A percentile compares a stretch with the other conserved stretches of the same genome.
phyloP scores from a whole-genome alignment of 1,140 invertebrate genomes.

The Philotrypesis tridentata region DNA sequence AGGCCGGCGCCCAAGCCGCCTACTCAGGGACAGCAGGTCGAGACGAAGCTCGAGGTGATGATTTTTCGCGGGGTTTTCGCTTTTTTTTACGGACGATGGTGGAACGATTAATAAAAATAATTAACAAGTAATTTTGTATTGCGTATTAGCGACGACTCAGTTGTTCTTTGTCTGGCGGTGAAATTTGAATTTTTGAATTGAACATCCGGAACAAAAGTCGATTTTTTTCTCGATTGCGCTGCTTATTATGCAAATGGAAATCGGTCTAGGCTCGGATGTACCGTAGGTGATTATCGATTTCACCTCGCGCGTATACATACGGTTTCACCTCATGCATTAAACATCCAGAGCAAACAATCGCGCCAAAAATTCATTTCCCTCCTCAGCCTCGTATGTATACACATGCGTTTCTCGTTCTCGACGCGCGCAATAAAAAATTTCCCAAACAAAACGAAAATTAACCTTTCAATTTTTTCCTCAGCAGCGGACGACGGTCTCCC shows the following conservation, averaged over 20 bases:
- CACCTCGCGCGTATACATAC: neutral
- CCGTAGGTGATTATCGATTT: neutral
- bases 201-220: neutral
- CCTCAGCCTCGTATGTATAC: neutral
- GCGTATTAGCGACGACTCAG: too few species aligned
- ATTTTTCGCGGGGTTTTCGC: neutral
- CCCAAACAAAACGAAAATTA: too few species aligned
- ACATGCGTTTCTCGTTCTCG: neutral
- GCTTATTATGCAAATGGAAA: neutral
- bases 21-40: constrained; percentile 27
- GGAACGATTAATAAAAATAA: too few species aligned
- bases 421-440: neutral
- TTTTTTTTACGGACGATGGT: neutral
- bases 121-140: too few species aligned
- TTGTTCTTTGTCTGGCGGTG: too few species aligned
- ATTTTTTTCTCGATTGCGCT: neutral
- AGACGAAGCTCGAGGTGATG: neutral
- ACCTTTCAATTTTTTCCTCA: neutral
- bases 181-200: too few species aligned
- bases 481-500: neutral
- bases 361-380: too few species aligned
- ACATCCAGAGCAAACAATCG: neutral
- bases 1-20: constrained; percentile 78
- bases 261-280: neutral
- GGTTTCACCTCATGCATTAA: neutral